Evolutionary conservation across 2,797 vertebrate species (phyloP).

Genomic region (Cichlasoma orientale): DNA sequence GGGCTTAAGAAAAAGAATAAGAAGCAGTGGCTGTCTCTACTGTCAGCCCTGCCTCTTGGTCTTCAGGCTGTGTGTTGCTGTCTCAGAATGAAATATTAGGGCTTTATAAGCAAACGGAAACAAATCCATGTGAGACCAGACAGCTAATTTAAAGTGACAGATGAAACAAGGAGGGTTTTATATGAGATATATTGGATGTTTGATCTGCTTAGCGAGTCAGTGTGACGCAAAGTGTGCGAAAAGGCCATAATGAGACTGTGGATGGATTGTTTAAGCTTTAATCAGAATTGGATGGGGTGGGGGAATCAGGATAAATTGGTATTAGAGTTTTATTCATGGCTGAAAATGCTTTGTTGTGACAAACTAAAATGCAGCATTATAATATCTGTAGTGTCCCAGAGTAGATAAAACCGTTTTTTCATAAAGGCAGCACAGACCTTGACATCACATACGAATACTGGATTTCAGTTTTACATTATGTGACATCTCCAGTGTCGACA

Average conservation of each 20-base stretch:
- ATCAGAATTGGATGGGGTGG: conserved; percentile 4
- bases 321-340: background rate
- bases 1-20: conserved; percentile 56
- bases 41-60: conserved; percentile 45
- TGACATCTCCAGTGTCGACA: background rate
- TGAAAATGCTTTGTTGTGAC: background rate
- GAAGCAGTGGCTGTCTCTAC: conserved; percentile 50
- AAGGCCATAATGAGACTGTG: conserved; percentile 27
- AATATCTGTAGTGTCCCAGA: background rate
- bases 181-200: conserved; percentile 47
- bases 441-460: background rate
- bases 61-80: conserved; percentile 25
- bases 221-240: conserved; percentile 48
- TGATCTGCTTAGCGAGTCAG: conserved; percentile 45
- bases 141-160: conserved; percentile 62
- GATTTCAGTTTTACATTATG: background rate
- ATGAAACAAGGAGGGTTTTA: conserved; percentile 35
- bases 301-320: background rate
- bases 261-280: conserved; percentile 35
- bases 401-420: background rate
- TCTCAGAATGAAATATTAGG: conserved; percentile 55
- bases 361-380: background rate
- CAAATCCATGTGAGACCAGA: conserved; percentile 60
- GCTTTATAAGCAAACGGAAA: conserved; percentile 59
- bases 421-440: background rate